Percentiles rank a stretch among this genome's conserved stretches.
phyloP scores from a whole-genome alignment of 2,888 invertebrate genomes.

The Copidosoma aretas region DNA sequence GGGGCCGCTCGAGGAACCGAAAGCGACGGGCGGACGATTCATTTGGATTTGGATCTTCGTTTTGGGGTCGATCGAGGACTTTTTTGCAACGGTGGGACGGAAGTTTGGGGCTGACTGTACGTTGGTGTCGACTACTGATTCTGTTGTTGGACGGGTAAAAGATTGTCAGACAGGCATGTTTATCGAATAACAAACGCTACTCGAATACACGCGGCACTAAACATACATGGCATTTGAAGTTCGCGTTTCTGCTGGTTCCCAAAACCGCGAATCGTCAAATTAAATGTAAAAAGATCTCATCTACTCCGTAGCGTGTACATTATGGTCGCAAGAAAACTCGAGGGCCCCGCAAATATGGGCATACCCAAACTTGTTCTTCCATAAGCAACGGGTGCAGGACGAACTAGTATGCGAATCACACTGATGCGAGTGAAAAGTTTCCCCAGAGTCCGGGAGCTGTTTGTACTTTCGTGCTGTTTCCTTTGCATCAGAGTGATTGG shows the following conservation, averaged over 20 bases:
- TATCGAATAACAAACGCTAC: too few relatives aligned
- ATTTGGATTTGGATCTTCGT: not conserved
- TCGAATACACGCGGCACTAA: too few relatives aligned
- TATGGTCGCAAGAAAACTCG: not conserved
- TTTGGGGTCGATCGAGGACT: too few relatives aligned
- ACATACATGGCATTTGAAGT: slow-evolving; percentile 4
- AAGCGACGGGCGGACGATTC: not conserved
- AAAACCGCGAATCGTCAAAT: slow-evolving; percentile 4
- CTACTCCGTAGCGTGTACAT: slow-evolving; percentile 13
- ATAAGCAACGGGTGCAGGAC: not conserved
- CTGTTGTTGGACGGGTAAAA: too few relatives aligned
- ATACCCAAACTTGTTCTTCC: not conserved
- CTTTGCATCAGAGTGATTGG: too few relatives aligned
- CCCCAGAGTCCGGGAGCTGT: not conserved
- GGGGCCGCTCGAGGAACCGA: too few relatives aligned
- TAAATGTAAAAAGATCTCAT: slow-evolving; percentile 29
- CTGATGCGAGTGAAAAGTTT: slow-evolving; percentile 19
- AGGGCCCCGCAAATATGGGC: not conserved
- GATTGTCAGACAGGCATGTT: too few relatives aligned
- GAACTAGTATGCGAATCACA: not conserved
- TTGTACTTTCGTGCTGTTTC: too few relatives aligned
- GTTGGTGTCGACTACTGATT: too few relatives aligned
- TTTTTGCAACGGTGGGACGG: too few relatives aligned
- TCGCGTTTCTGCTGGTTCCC: slow-evolving; percentile 1
- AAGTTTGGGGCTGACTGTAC: too few relatives aligned